phyloP scores from a whole-genome alignment of 2,888 invertebrate genomes.

The Lobophora halterata region DNA sequence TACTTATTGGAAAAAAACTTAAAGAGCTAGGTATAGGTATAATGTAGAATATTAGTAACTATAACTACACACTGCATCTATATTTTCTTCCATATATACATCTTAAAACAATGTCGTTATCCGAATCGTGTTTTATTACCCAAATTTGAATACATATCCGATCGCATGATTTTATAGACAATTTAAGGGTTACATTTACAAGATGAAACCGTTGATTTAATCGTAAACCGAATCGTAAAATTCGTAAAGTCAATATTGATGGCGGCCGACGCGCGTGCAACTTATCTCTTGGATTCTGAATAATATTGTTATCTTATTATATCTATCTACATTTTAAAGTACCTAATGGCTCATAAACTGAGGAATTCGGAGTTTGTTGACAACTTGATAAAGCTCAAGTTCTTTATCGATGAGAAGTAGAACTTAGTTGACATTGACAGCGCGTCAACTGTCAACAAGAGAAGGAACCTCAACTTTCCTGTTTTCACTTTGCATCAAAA shows the following conservation, averaged over 20 bases:
- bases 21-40: background rate
- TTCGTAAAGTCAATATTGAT: slow-evolving; percentile 61
- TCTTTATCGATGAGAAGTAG: background rate
- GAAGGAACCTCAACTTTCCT: slow-evolving; percentile 1
- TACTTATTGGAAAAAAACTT: too few relatives aligned
- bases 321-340: slow-evolving; percentile 24
- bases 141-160: slow-evolving; percentile 50
- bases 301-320: slow-evolving; percentile 37
- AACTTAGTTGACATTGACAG: background rate
- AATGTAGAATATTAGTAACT: background rate
- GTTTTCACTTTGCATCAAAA: background rate
- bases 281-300: slow-evolving; percentile 60
- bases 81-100: slow-evolving; percentile 28
- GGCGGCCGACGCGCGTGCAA: slow-evolving; percentile 44
- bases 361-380: slow-evolving; percentile 13
- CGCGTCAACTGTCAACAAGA: slow-evolving; percentile 3
- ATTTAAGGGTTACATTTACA: slow-evolving; percentile 67
- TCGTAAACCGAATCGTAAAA: slow-evolving; percentile 66
- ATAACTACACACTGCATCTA: slow-evolving; percentile 19
- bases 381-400: slow-evolving; percentile 16
- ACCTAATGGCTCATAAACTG: slow-evolving; percentile 17
- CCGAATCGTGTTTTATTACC: slow-evolving; percentile 47
- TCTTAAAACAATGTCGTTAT: slow-evolving; percentile 39
- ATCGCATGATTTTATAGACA: slow-evolving; percentile 65
- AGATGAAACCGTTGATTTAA: slow-evolving; percentile 70